Base-by-base conservation (phyloP, 1,140 invertebrate species). In the Aphidius ervi region DNA sequence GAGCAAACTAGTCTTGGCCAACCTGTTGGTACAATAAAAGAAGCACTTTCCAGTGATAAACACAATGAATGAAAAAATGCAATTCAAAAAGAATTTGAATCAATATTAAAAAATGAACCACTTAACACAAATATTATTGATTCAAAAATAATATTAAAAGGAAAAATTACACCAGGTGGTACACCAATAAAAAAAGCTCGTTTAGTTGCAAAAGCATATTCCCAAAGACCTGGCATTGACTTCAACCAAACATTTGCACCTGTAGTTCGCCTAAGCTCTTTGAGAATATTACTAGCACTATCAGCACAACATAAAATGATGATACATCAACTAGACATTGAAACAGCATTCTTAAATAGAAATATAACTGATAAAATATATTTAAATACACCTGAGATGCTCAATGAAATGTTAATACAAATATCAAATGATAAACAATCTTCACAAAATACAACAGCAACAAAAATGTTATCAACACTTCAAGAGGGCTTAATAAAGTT, bases 281-380 rank as follows among this genome's bases (percentile, higher is more conserved):
- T 74, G n/a, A 58, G 72, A 53, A 48, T 69, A 56, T 40, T 63
- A 31, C 20, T 48, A 9, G 57, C 56, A 9, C 42, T 82, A 63
- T 69, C 68, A 9, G n/a, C 64, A 58, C 50, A 58, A n/a, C 31
- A 60, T 16, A 60, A 64, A 40, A 55, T 68, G 37, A 8, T 63
- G 3, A 59, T 76, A 8, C 23, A 59, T 2, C 75, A 78, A 47
- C 61, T 71, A 10, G 76, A 77, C 62, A 64, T 76, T 1, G 64
- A 53, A 20, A 77, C 69, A 16, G 72, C 72, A 5, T 78, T 68
- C 63, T 58, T 75, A 5, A 64, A 76, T 52, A 67, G 70, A 5
- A 56, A 59, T 10, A 20, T 77, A 4, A 55, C 75, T 23, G 71
- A 71, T 62, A 69, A 77, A 10, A 71, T 81, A 6, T 79, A n/a